Evolutionary conservation across 2,797 vertebrate genomes (phyloP).

Genomic region (Enteromius trimaculatus): DNA sequence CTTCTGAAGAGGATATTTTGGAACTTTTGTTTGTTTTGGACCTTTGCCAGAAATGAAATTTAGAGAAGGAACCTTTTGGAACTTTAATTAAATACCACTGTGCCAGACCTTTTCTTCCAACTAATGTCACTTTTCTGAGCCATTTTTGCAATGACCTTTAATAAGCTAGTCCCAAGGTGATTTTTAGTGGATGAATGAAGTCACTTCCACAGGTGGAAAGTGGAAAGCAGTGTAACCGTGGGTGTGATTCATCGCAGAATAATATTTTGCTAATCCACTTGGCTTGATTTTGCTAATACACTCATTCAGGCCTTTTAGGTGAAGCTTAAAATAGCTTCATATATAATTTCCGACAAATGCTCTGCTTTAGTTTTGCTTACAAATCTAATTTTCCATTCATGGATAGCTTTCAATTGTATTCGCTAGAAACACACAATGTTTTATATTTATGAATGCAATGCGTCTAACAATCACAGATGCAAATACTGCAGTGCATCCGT

Average conservation of each 20-base stretch:
- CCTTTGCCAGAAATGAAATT: constrained; percentile 1
- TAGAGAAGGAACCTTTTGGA: neutral
- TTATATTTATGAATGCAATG: neutral
- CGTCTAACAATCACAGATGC: neutral
- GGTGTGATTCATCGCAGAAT: neutral
- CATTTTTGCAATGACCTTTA: constrained; percentile 37
- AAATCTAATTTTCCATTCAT: neutral
- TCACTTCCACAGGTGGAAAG: neutral
- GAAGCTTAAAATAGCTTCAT: neutral
- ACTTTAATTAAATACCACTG: constrained; percentile 20
- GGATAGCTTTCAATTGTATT: neutral
- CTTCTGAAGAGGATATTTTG: neutral
- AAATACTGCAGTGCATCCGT: neutral
- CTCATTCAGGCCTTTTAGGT: neutral
- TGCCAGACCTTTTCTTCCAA: constrained; percentile 8
- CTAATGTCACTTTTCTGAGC: constrained; percentile 13
- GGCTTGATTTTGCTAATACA: neutral
- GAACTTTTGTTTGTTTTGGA: constrained; percentile 16
- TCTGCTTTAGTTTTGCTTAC: neutral
- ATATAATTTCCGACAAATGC: neutral
- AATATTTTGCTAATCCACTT: constrained; percentile 1
- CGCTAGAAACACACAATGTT: neutral
- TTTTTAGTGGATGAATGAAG: constrained; percentile 1
- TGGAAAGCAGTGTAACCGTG: neutral
- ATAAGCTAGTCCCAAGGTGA: constrained; percentile 10